These are phyloP conservation scores for Drosophila tripunctata DNA, from an alignment of 2,888 invertebrate genomes.

Conservation along the genomic window DNA sequence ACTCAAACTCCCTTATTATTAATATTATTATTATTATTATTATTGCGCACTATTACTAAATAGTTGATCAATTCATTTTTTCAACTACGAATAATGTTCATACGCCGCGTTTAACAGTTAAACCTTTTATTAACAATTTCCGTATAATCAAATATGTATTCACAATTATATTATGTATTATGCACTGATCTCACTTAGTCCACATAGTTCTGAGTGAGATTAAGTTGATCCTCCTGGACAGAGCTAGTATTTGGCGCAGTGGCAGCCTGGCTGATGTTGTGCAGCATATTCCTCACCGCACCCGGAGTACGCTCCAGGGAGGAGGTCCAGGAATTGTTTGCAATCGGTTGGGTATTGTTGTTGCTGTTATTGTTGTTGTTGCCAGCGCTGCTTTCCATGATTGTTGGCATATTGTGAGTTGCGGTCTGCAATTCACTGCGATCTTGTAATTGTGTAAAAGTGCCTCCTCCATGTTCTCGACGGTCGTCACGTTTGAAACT, in stretches of 20 bases:
- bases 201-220: slow-evolving; percentile 80
- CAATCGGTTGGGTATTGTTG: slow-evolving; percentile 38
- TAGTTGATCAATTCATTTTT: too few relatives aligned
- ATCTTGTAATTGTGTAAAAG: slow-evolving; percentile 65
- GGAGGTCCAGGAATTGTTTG: slow-evolving; percentile 65
- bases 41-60: too few relatives aligned
- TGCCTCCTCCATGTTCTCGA: slow-evolving; percentile 27
- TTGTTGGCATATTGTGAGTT: slow-evolving; percentile 83
- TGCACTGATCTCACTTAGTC: slow-evolving; percentile 28
- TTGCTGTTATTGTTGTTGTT: slow-evolving; percentile 19
- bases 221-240: slow-evolving; percentile 81
- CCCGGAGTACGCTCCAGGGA: slow-evolving; percentile 75
- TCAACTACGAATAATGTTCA: not conserved
- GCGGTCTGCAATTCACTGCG: slow-evolving; percentile 41
- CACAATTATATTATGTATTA: not conserved
- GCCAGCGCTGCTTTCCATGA: slow-evolving; percentile 79
- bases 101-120: not conserved
- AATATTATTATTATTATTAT: too few relatives aligned
- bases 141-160: not conserved
- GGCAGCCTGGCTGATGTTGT: slow-evolving; percentile 75
- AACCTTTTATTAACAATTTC: not conserved
- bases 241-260: slow-evolving; percentile 34
- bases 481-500: slow-evolving; percentile 64
- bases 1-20: too few relatives aligned
- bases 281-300: slow-evolving; percentile 81